Evolutionary conservation across 1,140 invertebrate species (phyloP), one percentile per base, ranked within the genome.

Genomic region (Aphis craccivora): DNA sequence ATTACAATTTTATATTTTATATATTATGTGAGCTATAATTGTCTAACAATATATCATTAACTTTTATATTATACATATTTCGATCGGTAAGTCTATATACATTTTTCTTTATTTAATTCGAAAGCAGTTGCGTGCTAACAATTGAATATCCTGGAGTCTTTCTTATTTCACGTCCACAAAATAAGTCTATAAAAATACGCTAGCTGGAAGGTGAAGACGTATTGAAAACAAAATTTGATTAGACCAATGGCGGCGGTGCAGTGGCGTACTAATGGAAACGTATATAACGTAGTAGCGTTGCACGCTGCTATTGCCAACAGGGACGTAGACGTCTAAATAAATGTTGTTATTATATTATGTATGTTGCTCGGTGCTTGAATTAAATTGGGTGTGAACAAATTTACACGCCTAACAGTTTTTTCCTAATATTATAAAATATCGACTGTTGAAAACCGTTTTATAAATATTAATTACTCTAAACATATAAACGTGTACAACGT

Each of bases 311-410:
- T 23, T 37, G 86, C 86, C 40, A 76, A n/a, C 43, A 25, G 84
- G 43, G 84, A 87, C 30, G 45, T n/a, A 25, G 22, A 89, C 51
- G 35, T 53, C 87, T 53, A 35, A 88, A 48, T 87, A n/a, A n/a
- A 48, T 48, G 30, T 83, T 37, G 76, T 35, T 83, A 48, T 18
- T 45, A 48, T 48, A 87, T 87, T 87, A 84, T 35, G 83, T 86
- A 43, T 45, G 30, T n/a, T 20, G 86, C 86, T 87, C 43, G 86
- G 45, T 20, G 45, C 18, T 87, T 35, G 22, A 40, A 55, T 89
- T 89, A 55, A 89, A 53, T 89, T 53, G 51, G 88, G 88, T 48
- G 88, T 55, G 88, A 89, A 89, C 35, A 55, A 89, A 40, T 48
- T n/a, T n/a, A 30, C 30, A 45, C 37, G 83, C 83, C 81, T 7